Evolutionary conservation across 2,113 vertebrate species (phyloP).

Genomic region (Nipponia nippon): DNA sequence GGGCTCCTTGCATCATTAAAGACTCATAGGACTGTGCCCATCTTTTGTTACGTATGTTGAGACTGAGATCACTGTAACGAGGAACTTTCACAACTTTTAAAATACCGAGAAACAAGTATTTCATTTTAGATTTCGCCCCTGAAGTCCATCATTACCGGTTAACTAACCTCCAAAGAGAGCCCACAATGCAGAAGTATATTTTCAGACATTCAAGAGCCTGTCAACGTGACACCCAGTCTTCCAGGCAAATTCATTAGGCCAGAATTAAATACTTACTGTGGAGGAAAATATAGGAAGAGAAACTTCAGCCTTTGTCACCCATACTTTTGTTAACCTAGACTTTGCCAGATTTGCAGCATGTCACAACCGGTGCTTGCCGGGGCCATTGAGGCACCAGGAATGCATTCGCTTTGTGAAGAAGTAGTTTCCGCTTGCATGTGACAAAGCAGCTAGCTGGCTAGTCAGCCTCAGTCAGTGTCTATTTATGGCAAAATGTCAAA

Average conservation of each 20-base stretch:
- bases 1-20: neutral
- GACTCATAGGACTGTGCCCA: neutral
- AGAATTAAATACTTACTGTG: slow-evolving; percentile 72
- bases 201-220: slow-evolving; percentile 71
- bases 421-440: slow-evolving; percentile 89
- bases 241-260: slow-evolving; percentile 72
- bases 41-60: neutral
- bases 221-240: slow-evolving; percentile 69
- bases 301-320: slow-evolving; percentile 78
- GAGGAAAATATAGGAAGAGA: slow-evolving; percentile 74
- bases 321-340: slow-evolving; percentile 78
- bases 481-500: slow-evolving; percentile 98
- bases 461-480: slow-evolving; percentile 98
- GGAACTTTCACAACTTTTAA: slow-evolving; percentile 34
- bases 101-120: slow-evolving; percentile 18
- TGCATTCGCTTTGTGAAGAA: slow-evolving; percentile 75
- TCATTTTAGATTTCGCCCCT: neutral
- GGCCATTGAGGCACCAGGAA: slow-evolving; percentile 76
- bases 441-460: slow-evolving; percentile 95
- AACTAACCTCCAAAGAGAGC: slow-evolving; percentile 63
- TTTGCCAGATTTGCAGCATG: slow-evolving; percentile 73
- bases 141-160: slow-evolving; percentile 52
- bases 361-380: slow-evolving; percentile 70
- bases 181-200: slow-evolving; percentile 66
- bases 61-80: neutral